Conservation (phyloP, 2,888 invertebrate species). For the Thera obeliscata region DNA sequence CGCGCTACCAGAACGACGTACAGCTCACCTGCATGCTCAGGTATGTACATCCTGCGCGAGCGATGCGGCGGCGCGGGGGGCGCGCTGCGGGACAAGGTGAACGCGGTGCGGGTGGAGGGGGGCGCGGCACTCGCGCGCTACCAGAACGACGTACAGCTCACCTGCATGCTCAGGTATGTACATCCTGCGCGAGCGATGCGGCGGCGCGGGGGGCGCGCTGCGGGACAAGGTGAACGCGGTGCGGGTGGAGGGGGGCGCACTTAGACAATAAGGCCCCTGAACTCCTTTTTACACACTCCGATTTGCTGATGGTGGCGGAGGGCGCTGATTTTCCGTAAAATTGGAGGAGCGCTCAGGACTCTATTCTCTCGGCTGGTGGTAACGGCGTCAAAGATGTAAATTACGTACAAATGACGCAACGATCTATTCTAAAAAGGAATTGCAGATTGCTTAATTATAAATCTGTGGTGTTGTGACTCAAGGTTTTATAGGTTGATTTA, state of each 20-base stretch:
- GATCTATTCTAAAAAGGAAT: slow-evolving; percentile 13
- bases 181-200: slow-evolving; percentile 90
- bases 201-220: slow-evolving; percentile 70
- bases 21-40: slow-evolving; percentile 96
- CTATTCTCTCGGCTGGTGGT: too few species aligned
- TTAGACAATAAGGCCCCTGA: too few species aligned
- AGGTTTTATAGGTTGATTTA: not conserved
- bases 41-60: slow-evolving; percentile 92
- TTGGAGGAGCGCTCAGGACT: too few species aligned
- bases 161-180: slow-evolving; percentile 93
- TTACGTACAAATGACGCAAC: slow-evolving; percentile 31
- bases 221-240: slow-evolving; percentile 95
- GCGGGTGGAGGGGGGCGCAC: slow-evolving; percentile 93
- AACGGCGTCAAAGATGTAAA: not conserved
- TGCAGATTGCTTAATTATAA: slow-evolving; percentile 33
- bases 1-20: slow-evolving; percentile 94
- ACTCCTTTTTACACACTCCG: too few species aligned
- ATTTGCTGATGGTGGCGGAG: too few species aligned
- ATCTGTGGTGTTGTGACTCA: slow-evolving; percentile 16
- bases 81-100: slow-evolving; percentile 93
- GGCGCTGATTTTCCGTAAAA: too few species aligned
- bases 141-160: slow-evolving; percentile 97
- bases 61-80: slow-evolving; percentile 77
- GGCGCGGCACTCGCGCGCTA: slow-evolving; percentile 92
- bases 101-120: slow-evolving; percentile 95